Conservation (phyloP, 1,140 invertebrate genomes). For the Chymomyza costata region DNA sequence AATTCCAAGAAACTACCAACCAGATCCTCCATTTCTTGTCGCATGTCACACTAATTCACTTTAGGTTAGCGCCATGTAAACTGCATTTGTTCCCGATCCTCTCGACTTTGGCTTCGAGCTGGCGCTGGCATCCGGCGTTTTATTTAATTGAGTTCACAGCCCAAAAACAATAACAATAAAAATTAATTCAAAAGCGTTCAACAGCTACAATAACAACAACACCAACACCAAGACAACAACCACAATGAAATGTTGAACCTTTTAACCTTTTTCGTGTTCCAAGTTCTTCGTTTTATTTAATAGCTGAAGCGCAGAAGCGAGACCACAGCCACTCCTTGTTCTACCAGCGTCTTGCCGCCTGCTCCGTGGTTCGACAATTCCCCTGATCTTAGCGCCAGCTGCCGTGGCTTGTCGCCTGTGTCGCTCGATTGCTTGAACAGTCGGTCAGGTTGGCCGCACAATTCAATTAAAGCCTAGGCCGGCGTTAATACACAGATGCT, state of each 20-base stretch:
- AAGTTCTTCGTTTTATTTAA: conserved; percentile 47
- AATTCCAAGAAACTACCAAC: too few species aligned
- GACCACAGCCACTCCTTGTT: conserved; percentile 53
- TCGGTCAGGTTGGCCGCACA: conserved; percentile 7
- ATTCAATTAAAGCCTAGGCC: conserved; percentile 64
- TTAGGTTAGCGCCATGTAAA: conserved; percentile 56
- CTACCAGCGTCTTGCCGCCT: conserved; percentile 30
- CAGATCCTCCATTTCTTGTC: conserved; percentile 63
- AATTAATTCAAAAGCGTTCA: conserved; percentile 59
- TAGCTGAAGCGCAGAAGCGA: conserved; percentile 36
- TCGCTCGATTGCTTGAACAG: too few species aligned
- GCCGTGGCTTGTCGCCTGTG: conserved; percentile 51
- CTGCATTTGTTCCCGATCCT: too few species aligned
- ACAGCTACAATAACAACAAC: conserved; percentile 29
- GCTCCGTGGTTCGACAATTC: conserved; percentile 7
- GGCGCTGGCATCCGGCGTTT: conserved; percentile 55
- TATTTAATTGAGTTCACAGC: conserved; percentile 71
- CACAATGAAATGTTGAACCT: conserved; percentile 63
- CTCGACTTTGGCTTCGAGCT: conserved; percentile 58
- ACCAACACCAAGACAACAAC: conserved; percentile 33
- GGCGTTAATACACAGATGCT: too few species aligned
- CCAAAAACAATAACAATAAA: conserved; percentile 64
- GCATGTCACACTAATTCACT: conserved; percentile 64
- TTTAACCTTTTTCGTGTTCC: conserved; percentile 62
- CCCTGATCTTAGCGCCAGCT: conserved; percentile 47